phyloP scores from a whole-genome alignment of 2,888 invertebrate species.

The Xylota segnis region DNA sequence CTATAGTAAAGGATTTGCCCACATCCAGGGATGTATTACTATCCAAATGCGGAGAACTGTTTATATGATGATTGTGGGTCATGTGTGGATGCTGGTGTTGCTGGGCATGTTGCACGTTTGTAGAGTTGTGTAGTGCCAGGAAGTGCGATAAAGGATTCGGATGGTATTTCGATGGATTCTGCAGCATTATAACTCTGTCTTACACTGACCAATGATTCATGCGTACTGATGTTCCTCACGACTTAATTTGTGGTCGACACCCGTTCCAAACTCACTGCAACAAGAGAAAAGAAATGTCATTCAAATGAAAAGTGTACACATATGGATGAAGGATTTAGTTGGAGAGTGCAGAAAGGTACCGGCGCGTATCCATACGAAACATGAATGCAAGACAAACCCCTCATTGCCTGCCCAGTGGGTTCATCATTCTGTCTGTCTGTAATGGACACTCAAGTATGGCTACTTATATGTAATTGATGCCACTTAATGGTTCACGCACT shows the following conservation, averaged over 20 bases:
- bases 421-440: constrained; percentile 46
- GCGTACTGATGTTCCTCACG: constrained; percentile 49
- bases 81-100: constrained; percentile 67
- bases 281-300: constrained; percentile 51
- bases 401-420: constrained; percentile 9
- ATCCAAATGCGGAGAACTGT: constrained; percentile 66
- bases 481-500: constrained; percentile 72
- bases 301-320: constrained; percentile 21
- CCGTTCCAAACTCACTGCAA: constrained; percentile 61
- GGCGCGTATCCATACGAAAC: constrained; percentile 65
- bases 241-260: constrained; percentile 60
- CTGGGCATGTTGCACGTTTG: constrained; percentile 69
- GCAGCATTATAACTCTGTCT: constrained; percentile 81
- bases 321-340: constrained; percentile 52
- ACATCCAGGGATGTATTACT: constrained; percentile 83
- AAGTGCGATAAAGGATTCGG: constrained; percentile 85
- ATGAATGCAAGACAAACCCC: constrained; percentile 51
- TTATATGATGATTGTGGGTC: constrained; percentile 72
- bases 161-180: constrained; percentile 85
- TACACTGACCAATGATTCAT: constrained; percentile 57
- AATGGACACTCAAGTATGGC: constrained; percentile 47
- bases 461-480: constrained; percentile 66
- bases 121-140: constrained; percentile 83
- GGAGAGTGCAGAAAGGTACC: constrained; percentile 46
- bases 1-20: constrained; percentile 93